Conservation (phyloP, 2,113 vertebrate species). For the Halichoeres trimaculatus region DNA sequence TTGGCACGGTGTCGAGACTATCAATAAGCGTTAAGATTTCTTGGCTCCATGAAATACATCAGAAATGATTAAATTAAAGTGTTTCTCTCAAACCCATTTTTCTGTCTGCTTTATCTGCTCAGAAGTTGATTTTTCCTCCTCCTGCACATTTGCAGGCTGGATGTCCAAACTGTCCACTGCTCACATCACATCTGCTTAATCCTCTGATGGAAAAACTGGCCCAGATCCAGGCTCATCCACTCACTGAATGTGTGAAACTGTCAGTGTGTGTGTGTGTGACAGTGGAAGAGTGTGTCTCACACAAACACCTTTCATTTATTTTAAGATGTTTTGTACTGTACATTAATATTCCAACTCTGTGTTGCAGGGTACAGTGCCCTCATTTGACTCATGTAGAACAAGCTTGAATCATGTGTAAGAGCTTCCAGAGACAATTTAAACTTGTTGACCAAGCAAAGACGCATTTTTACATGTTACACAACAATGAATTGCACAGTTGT, state of each 20-base stretch:
- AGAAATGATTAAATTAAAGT: neutral
- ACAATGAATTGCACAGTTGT: too few species aligned
- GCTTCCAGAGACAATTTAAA: too few species aligned
- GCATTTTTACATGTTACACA: too few species aligned
- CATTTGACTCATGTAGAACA: neutral
- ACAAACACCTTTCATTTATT: constrained; percentile 34
- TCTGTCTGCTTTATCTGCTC: neutral
- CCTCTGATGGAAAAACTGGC: constrained; percentile 66
- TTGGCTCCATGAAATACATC: too few species aligned
- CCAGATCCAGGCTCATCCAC: constrained; percentile 46
- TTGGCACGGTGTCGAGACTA: too few species aligned
- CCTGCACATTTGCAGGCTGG: constrained; percentile 16
- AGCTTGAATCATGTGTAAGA: neutral
- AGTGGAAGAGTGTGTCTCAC: constrained; percentile 10
- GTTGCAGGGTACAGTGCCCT: neutral
- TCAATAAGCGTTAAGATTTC: too few species aligned
- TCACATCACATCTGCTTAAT: constrained; percentile 51
- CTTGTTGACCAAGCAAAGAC: too few species aligned
- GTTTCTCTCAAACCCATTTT: neutral
- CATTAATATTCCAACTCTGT: neutral
- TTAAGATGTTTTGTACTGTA: constrained; percentile 13
- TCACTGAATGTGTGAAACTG: constrained; percentile 13
- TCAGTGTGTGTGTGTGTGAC: neutral
- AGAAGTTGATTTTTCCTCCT: neutral
- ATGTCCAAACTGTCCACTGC: constrained; percentile 46